Evolutionary conservation across 2,888 invertebrate genomes (phyloP), one percentile per base, ranked within the genome.

Genomic region (Ichneumoninae sp.): DNA sequence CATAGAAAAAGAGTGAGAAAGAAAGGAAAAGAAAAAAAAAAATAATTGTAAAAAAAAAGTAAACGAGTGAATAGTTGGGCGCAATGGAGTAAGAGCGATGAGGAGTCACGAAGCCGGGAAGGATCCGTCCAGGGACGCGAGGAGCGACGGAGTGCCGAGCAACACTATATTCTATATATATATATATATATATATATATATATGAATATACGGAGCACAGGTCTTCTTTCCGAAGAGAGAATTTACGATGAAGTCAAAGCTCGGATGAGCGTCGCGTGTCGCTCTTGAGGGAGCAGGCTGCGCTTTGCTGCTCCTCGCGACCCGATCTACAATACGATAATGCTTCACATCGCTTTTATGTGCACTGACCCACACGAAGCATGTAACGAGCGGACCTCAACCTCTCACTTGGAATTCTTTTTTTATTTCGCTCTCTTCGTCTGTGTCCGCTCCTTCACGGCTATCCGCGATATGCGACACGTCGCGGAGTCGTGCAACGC

Each of bases 241-340:
- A 86, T 86, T 86, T 86, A 86, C 80, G 83, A 88, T 82, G 86
- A 75, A 83, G 85, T 80, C 84, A 84, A 77, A 83, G 85, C 78
- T 72, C 84, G 80, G 82, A 80, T 83, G 84, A 86, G 84, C 86
- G 86, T 87, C 88, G 85, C 85, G 88, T 84, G 87, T 85, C 87
- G 85, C 81, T 78, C 75, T 80, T 33, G 62, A 62, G 30, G 52
- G 62, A 74, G 81, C 70, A 47, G 60, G 77, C 36, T 77, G 50
- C 77, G 44, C 77, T 72, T 84, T 74, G 70, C 54, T 66, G 78
- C 62, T 75, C 33, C 60, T 57, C 68, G 62, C 50, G 54, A 57
- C 47, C 81, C 85, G 86, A 87, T 87, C 82, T 70, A 82, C 84
- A 80, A 80, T 85, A 75, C 80, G 86, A 87, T 86, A 86, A 84